phyloP scores from a whole-genome alignment of 2,888 invertebrate species.

The Leptinotarsa rubiginosa region DNA sequence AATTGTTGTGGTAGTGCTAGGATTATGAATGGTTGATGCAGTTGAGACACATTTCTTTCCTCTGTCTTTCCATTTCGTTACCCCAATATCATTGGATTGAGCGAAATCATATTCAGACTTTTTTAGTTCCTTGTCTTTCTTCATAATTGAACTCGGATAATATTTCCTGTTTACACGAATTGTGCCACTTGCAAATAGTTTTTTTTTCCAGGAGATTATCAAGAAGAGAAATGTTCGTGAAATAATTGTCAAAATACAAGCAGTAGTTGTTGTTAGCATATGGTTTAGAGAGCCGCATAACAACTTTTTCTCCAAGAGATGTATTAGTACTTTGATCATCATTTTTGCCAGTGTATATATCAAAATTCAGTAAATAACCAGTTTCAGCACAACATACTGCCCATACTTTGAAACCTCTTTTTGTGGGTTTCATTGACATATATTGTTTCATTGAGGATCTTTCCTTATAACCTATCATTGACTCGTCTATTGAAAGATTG shows the following conservation, averaged over 20 bases:
- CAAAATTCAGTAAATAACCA: constrained; percentile 32
- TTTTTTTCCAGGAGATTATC: constrained; percentile 29
- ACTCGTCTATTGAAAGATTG: constrained; percentile 33
- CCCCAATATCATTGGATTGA: constrained; percentile 33
- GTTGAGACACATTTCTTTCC: constrained; percentile 31
- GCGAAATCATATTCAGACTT: constrained; percentile 34
- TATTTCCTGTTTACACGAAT: constrained; percentile 23
- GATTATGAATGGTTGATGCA: constrained; percentile 38
- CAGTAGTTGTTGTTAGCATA: constrained; percentile 33
- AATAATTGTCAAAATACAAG: constrained; percentile 37
- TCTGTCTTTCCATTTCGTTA: constrained; percentile 31
- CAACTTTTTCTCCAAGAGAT: constrained; percentile 25
- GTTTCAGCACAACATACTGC: constrained; percentile 26
- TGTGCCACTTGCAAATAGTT: constrained; percentile 25
- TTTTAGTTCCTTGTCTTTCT: constrained; percentile 24
- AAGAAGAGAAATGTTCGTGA: constrained; percentile 25
- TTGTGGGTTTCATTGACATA: constrained; percentile 26
- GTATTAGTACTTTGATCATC: constrained; percentile 17
- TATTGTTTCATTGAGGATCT: constrained; percentile 33
- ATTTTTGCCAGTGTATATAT: constrained; percentile 30
- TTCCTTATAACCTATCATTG: constrained; percentile 27
- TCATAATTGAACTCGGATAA: constrained; percentile 23
- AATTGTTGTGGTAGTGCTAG: constrained; percentile 24
- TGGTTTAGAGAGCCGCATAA: constrained; percentile 31
- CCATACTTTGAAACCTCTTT: constrained; percentile 30